A percentile compares a stretch with the other conserved stretches of the same genome.
These are phyloP conservation scores for Cavia aperea DNA, from an alignment of 2,113 vertebrate genomes.

Conservation along the genomic window DNA sequence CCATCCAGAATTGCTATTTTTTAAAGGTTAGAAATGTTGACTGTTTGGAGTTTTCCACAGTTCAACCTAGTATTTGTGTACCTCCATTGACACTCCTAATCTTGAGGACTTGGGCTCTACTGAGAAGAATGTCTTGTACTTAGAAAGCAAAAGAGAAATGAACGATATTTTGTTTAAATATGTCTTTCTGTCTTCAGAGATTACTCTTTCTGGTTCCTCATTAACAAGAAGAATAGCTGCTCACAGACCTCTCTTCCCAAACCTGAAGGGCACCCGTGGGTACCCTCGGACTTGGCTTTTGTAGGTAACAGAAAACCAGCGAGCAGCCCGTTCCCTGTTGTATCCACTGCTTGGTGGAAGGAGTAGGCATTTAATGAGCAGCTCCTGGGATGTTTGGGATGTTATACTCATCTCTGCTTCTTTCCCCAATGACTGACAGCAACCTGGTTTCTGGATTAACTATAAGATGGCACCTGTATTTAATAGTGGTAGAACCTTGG, in stretches of 20 bases:
- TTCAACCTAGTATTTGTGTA: slow-evolving; percentile 19
- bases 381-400: neutral
- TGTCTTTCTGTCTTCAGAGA: neutral
- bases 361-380: slow-evolving; percentile 23
- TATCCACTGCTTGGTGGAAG: neutral
- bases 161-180: slow-evolving; percentile 17
- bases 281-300: neutral
- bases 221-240: neutral
- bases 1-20: neutral
- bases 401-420: neutral
- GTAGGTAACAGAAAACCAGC: neutral
- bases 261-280: neutral
- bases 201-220: neutral
- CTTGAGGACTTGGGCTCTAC: neutral
- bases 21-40: slow-evolving; percentile 2
- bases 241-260: neutral
- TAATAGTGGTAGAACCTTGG: neutral
- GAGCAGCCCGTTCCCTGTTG: neutral
- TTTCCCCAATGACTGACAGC: neutral
- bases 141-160: slow-evolving; percentile 26
- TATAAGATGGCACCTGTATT: neutral
- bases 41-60: neutral
- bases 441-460: neutral
- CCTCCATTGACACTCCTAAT: slow-evolving; percentile 2
- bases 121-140: neutral